Evolutionary conservation across 2,888 invertebrate genomes (phyloP).

Genomic region (Noctua comes): DNA sequence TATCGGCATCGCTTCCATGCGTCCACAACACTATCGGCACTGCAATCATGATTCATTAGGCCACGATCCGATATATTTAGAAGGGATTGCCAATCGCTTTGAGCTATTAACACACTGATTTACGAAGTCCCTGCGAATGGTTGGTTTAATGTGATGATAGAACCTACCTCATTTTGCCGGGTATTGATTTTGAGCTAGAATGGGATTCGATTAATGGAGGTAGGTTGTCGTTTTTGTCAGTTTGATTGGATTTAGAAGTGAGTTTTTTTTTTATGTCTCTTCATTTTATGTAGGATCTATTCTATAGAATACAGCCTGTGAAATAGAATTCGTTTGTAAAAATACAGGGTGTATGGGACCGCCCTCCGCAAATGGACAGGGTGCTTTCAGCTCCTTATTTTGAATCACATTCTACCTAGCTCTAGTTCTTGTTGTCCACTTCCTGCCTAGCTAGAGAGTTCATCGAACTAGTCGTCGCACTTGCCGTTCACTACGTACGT

Average conservation of each 20-base stretch:
- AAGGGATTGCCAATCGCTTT: slow-evolving; percentile 78
- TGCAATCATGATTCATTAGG: slow-evolving; percentile 79
- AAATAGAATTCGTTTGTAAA: background rate
- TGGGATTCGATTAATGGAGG: slow-evolving; percentile 43
- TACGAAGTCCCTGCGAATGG: slow-evolving; percentile 71
- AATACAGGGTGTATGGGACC: background rate
- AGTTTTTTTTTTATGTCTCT: background rate
- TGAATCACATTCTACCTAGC: too few relatives aligned
- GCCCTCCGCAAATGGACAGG: too few relatives aligned
- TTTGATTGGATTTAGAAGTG: slow-evolving; percentile 46
- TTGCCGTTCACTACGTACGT: too few relatives aligned
- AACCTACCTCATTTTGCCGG: slow-evolving; percentile 55
- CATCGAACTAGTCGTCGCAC: too few relatives aligned
- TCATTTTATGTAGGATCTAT: background rate
- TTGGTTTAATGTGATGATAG: slow-evolving; percentile 64
- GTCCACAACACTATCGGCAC: slow-evolving; percentile 65
- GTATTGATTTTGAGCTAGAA: slow-evolving; percentile 48
- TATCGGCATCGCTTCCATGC: slow-evolving; percentile 54
- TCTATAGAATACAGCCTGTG: background rate
- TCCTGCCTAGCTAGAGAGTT: too few relatives aligned
- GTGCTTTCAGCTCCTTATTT: too few relatives aligned
- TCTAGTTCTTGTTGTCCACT: too few relatives aligned
- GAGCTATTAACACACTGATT: slow-evolving; percentile 83
- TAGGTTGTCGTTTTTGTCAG: slow-evolving; percentile 36
- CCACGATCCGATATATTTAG: slow-evolving; percentile 73